Evolutionary conservation across 2,797 vertebrate genomes (phyloP).

Genomic region (Halcyon chelicuti): DNA sequence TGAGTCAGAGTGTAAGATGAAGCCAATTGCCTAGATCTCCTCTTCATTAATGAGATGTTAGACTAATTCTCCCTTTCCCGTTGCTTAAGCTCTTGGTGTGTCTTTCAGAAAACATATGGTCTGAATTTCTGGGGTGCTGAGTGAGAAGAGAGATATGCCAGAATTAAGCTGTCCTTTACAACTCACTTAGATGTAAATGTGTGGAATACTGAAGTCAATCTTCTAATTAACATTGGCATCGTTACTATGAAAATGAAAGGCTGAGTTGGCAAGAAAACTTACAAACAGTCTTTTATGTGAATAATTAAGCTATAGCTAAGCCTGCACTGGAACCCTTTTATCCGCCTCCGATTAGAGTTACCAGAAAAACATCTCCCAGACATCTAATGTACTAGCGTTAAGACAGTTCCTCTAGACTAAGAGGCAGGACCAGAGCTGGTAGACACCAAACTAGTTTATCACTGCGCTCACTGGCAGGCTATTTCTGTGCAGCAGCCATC

Average conservation of each 20-base stretch:
- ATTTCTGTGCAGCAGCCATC: background rate
- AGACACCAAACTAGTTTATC: background rate
- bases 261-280: constrained; percentile 40
- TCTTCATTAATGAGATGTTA: constrained; percentile 60
- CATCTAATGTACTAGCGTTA: background rate
- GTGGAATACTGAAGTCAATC: background rate
- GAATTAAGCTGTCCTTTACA: background rate
- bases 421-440: background rate
- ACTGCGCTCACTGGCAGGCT: background rate
- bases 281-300: constrained; percentile 68
- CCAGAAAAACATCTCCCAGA: constrained; percentile 31
- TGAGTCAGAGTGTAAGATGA: background rate
- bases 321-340: constrained; percentile 62
- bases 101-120: constrained; percentile 43
- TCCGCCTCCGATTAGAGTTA: constrained; percentile 39
- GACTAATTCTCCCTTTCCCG: constrained; percentile 60
- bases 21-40: constrained; percentile 21
- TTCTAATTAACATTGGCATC: constrained; percentile 70
- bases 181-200: background rate
- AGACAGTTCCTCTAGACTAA: background rate
- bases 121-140: constrained; percentile 69
- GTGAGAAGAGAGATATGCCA: constrained; percentile 24
- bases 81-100: constrained; percentile 26
- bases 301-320: constrained; percentile 65
- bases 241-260: constrained; percentile 62